phyloP scores from a whole-genome alignment of 2,888 invertebrate species.

The Lycia hirtaria region DNA sequence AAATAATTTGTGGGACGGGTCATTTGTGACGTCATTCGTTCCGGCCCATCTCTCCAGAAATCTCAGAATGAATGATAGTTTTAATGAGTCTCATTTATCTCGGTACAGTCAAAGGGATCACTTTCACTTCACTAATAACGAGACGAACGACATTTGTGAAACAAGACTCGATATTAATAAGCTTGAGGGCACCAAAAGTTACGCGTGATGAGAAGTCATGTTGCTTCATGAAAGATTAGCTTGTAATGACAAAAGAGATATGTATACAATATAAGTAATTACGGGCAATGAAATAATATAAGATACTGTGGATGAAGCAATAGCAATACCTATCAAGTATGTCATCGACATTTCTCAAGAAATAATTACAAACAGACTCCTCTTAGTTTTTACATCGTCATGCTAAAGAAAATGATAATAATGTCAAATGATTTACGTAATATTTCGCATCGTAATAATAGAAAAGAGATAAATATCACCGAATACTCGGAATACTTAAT shows the following conservation, averaged over 20 bases:
- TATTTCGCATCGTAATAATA: slow-evolving; percentile 30
- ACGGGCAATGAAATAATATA: slow-evolving; percentile 1
- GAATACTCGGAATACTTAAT: slow-evolving; percentile 55
- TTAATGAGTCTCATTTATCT: slow-evolving; percentile 64
- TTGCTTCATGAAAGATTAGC: slow-evolving; percentile 2
- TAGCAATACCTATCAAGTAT: background rate
- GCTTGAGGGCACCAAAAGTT: slow-evolving; percentile 21
- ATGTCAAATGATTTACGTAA: slow-evolving; percentile 14
- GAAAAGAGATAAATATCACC: slow-evolving; percentile 43
- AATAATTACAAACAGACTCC: background rate
- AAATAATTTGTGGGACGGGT: slow-evolving; percentile 45
- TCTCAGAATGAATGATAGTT: slow-evolving; percentile 56
- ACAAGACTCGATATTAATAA: slow-evolving; percentile 39
- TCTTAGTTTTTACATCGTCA: background rate
- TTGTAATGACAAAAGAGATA: slow-evolving; percentile 3
- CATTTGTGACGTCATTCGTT: slow-evolving; percentile 53
- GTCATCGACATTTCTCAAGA: slow-evolving; percentile 7
- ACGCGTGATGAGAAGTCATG: slow-evolving; percentile 25
- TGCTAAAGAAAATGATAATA: background rate
- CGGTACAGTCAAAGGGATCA: slow-evolving; percentile 62
- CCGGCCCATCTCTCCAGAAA: slow-evolving; percentile 50
- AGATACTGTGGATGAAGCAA: slow-evolving; percentile 4
- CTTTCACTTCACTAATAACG: slow-evolving; percentile 67
- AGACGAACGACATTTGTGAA: slow-evolving; percentile 43
- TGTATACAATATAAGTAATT: slow-evolving; percentile 6